These are phyloP conservation scores for Brienomyrus brachyistius DNA, from an alignment of 2,113 vertebrate species.

Conservation along the genomic window DNA sequence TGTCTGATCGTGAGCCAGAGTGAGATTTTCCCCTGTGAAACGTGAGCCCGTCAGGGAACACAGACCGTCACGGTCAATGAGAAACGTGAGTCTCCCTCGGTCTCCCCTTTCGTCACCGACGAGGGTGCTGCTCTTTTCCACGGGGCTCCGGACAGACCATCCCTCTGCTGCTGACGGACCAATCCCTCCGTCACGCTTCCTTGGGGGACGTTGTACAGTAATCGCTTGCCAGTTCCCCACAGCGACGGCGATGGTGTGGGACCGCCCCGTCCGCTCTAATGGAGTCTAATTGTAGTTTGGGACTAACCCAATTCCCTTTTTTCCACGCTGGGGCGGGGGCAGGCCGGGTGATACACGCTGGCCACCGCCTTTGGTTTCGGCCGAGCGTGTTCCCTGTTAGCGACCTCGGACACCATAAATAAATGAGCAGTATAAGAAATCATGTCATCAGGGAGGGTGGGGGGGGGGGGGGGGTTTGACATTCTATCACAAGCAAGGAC, in stretches of 20 bases:
- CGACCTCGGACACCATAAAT: background rate
- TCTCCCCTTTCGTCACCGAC: conserved; percentile 48
- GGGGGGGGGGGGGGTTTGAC: background rate
- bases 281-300: background rate
- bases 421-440: background rate
- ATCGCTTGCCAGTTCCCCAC: background rate
- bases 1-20: conserved; percentile 34
- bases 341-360: background rate
- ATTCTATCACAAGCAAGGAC: background rate
- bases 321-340: background rate
- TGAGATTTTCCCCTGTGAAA: conserved; percentile 45
- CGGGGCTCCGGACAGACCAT: background rate
- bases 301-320: background rate
- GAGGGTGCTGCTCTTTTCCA: background rate
- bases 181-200: background rate
- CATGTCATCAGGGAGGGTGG: background rate
- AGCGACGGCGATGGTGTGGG: background rate
- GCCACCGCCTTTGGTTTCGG: background rate
- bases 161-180: background rate
- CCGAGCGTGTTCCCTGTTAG: background rate
- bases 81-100: conserved; percentile 49
- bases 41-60: conserved; percentile 36
- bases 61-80: conserved; percentile 49
- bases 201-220: background rate
- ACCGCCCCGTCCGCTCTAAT: background rate